Evolutionary conservation across 2,113 vertebrate species (phyloP).

Genomic region (Columbina picui): DNA sequence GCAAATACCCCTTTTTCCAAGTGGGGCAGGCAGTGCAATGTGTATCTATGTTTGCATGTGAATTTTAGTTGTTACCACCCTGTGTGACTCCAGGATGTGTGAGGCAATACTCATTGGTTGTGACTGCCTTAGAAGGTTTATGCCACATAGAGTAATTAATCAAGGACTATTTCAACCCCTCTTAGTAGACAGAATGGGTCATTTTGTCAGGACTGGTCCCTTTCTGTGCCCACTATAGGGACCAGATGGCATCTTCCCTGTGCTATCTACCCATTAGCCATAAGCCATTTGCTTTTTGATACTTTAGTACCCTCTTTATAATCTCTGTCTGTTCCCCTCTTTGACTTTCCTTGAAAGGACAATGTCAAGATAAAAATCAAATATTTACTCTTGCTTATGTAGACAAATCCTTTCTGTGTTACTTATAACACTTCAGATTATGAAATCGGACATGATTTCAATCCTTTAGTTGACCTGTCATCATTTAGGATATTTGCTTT

Average conservation of each 20-base stretch:
- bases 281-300: background rate
- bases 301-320: background rate
- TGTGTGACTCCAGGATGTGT: background rate
- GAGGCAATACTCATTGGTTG: background rate
- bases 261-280: background rate
- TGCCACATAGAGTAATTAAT: background rate
- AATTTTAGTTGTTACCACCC: background rate
- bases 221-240: background rate
- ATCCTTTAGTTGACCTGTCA: conserved; percentile 36
- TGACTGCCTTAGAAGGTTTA: background rate
- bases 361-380: conserved; percentile 65
- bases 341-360: conserved; percentile 60
- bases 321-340: background rate
- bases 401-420: conserved; percentile 52
- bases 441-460: conserved; percentile 14
- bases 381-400: conserved; percentile 30
- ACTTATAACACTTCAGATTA: conserved; percentile 31
- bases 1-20: background rate
- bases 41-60: background rate
- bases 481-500: conserved; percentile 34
- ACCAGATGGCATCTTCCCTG: background rate
- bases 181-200: background rate
- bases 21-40: background rate
- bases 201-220: background rate
- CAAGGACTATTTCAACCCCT: background rate